phyloP scores from a whole-genome alignment of 2,888 invertebrate genomes.

The Patella pellucida region DNA sequence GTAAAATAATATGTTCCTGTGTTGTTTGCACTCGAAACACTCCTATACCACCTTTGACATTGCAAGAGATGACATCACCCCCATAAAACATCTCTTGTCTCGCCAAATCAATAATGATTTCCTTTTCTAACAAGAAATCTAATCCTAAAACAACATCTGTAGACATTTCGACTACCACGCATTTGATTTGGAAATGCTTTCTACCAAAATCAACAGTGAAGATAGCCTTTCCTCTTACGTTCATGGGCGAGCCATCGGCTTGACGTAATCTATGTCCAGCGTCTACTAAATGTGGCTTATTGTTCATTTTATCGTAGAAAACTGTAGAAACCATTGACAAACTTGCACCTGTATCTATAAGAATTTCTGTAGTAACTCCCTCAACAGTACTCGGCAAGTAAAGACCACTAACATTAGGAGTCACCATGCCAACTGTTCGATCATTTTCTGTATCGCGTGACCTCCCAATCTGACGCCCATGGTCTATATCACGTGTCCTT shows the following conservation, averaged over 20 bases:
- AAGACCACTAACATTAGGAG: neutral
- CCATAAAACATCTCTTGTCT: neutral
- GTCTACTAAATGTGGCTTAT: neutral
- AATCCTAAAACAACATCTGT: neutral
- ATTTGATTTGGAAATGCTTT: neutral
- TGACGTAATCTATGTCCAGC: neutral
- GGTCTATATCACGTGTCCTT: no score
- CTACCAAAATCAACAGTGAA: neutral
- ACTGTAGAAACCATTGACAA: neutral
- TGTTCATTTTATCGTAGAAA: no score
- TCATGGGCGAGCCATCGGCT: neutral
- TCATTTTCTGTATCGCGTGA: no score
- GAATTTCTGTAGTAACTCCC: neutral
- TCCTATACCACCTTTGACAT: neutral
- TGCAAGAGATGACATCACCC: neutral
- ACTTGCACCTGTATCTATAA: slow-evolving; percentile 1
- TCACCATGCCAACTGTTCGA: slow-evolving; percentile 2
- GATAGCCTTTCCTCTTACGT: neutral
- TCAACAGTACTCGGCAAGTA: neutral
- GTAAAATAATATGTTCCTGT: neutral
- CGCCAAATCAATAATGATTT: neutral
- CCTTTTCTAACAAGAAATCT: neutral
- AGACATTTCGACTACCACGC: neutral
- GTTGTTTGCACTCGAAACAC: neutral
- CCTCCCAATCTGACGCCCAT: no score